Evolutionary conservation across 2,888 invertebrate species (phyloP).

Genomic region (Branchipolynoe longqiensis): DNA sequence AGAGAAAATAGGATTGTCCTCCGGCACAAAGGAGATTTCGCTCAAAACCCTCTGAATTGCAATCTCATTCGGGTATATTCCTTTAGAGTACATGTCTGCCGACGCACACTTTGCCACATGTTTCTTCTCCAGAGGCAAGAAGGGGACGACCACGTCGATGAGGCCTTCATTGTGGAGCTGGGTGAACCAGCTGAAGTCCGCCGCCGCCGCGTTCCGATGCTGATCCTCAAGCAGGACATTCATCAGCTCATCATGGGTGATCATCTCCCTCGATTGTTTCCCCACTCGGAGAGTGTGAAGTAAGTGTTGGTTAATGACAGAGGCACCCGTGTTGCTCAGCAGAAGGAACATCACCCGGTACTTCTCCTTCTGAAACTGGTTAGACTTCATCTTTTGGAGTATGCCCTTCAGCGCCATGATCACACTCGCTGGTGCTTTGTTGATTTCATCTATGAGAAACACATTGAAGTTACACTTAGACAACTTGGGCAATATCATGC

Average conservation of each 20-base stretch:
- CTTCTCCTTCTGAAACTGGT: conserved; percentile 63
- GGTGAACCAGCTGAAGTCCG: conserved; percentile 69
- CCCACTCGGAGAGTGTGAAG: conserved; percentile 14
- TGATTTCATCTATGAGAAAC: conserved; percentile 78
- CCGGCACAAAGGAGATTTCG: conserved; percentile 73
- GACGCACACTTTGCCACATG: conserved; percentile 76
- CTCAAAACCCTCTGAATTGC: conserved; percentile 64
- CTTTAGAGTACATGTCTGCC: conserved; percentile 69
- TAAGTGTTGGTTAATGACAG: conserved; percentile 58
- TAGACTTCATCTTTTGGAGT: conserved; percentile 63
- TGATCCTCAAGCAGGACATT: conserved; percentile 33
- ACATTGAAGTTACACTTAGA: conserved; percentile 72
- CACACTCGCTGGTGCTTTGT: conserved; percentile 72
- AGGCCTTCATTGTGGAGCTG: conserved; percentile 66
- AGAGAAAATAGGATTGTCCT: conserved; percentile 70
- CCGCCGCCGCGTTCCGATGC: neutral
- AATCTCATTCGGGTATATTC: conserved; percentile 60
- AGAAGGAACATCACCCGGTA: conserved; percentile 62
- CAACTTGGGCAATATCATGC: conserved; percentile 72
- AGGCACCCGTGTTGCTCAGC: conserved; percentile 64
- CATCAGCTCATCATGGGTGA: conserved; percentile 41
- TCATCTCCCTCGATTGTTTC: conserved; percentile 56
- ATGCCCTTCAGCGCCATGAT: conserved; percentile 69
- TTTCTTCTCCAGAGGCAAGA: conserved; percentile 74
- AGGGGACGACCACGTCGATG: conserved; percentile 74